Evolutionary conservation across 2,797 vertebrate species (phyloP).

Genomic region (Microtus californicus): DNA sequence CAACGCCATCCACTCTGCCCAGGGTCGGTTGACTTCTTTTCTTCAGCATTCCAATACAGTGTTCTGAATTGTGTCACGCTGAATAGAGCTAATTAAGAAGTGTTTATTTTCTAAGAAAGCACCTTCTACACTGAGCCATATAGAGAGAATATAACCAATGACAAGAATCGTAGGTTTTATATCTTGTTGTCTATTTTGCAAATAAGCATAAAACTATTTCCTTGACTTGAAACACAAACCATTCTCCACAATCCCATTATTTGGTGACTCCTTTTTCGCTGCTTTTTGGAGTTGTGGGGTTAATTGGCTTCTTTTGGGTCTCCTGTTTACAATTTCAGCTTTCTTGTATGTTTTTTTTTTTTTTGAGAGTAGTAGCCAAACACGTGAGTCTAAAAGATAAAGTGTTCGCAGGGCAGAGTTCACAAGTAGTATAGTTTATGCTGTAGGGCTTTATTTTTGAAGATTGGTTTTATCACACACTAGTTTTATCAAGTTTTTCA

Average conservation of each 20-base stretch:
- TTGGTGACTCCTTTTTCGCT: not conserved
- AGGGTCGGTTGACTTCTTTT: constrained; percentile 83
- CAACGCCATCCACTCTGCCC: constrained; percentile 78
- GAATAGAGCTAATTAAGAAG: not conserved
- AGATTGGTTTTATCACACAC: not conserved
- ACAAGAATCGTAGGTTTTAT: not conserved
- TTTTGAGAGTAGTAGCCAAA: not conserved
- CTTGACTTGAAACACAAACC: not conserved
- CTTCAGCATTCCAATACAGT: not conserved
- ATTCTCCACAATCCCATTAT: not conserved
- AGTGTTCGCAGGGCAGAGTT: not conserved
- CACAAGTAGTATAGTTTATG: not conserved
- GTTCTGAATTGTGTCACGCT: not conserved
- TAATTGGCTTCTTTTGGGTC: not conserved
- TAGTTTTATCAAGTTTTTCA: not conserved
- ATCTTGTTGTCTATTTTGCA: not conserved
- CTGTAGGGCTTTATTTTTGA: not conserved
- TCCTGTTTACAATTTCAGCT: constrained; percentile 25
- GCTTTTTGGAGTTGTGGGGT: not conserved
- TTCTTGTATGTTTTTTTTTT: not conserved
- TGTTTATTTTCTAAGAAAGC: not conserved
- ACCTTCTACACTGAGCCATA: not conserved
- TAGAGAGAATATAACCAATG: not conserved
- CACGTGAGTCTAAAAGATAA: not conserved
- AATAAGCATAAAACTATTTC: not conserved